These are phyloP conservation scores for Grammomys dolichurus DNA, from an alignment of 2,113 vertebrate genomes.

Conservation along the genomic window DNA sequence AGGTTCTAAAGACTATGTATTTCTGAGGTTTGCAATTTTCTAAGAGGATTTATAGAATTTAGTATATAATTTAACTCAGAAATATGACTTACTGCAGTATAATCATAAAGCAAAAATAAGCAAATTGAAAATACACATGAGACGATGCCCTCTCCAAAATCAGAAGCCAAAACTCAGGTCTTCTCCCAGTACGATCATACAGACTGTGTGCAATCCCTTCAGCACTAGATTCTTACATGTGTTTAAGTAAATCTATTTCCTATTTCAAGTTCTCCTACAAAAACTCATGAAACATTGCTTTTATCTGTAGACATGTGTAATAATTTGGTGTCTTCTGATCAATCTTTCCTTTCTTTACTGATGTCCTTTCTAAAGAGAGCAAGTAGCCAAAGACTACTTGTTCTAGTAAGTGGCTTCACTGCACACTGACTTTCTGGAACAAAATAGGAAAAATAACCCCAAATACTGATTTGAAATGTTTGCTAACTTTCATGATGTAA, in stretches of 20 bases:
- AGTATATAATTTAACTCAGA: conserved; percentile 21
- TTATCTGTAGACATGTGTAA: too few relatives aligned
- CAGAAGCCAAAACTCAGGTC: background rate
- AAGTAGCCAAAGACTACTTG: background rate
- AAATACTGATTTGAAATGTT: background rate
- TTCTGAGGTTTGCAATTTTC: background rate
- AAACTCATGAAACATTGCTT: background rate
- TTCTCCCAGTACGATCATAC: too few relatives aligned
- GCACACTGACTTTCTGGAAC: background rate
- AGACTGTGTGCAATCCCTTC: background rate
- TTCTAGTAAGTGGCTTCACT: background rate
- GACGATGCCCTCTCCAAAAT: background rate
- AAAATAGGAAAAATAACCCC: background rate
- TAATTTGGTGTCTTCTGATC: background rate
- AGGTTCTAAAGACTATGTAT: background rate
- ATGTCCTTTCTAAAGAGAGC: background rate
- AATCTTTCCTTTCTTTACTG: background rate
- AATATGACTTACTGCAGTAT: background rate
- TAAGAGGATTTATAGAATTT: background rate
- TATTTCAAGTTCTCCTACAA: background rate
- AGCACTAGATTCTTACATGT: background rate
- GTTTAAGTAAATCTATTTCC: background rate
- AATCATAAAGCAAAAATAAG: background rate
- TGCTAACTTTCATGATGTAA: conserved; percentile 1
- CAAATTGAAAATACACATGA: background rate